Evolutionary conservation across 1,140 invertebrate genomes (phyloP), one percentile per base, ranked within the genome.

Genomic region (Linepithema humile): DNA sequence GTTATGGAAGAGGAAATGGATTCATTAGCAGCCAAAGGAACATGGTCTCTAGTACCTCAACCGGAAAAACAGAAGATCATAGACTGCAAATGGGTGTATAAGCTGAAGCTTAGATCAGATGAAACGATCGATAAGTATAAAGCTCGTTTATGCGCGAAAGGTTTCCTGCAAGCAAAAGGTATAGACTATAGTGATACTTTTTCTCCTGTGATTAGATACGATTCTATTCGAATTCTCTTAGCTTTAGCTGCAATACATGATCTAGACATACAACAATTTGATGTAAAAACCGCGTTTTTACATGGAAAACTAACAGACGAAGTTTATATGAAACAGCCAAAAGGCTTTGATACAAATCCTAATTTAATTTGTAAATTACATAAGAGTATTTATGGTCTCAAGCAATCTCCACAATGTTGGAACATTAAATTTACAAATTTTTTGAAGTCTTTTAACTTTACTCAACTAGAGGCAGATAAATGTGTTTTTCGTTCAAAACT

Each of bases 381-480:
- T 1, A 73, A 73, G 32, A 57, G 53, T 57, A 6, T 73, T 3
- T 73, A 73, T 55, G 69, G 69, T 3, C 69, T 73, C 9, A 73
- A 73, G 15, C 69, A 73, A 4, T 55, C 69, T 0, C 32, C 59
- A 6, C 15, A 29, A 6, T 60, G 59, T 12, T 60, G 59, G 59
- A 60, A 60, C 3, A 7, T 2, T 7, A 60, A 60, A 35, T 60
- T 60, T n/a, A 17, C 3, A 6, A n/a, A 1, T n/a, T 60, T 60
- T n/a, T 3, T 60, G 17, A 60, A 35, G 15, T 7, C 15, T 5
- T 60, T 60, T n/a, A 60, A 38, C n/a, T 60, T 60, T 3, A 6
- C 2, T 2, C 59, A 17, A 60, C n/a, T 12, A 7, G 59, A 60
- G n/a, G 6, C 29, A 1, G 59, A 38, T 10, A 23, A 55, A 20